A percentile compares a stretch with the other conserved stretches of the same genome.
phyloP scores from a whole-genome alignment of 2,888 invertebrate genomes.

The Nemurella pictetii region DNA sequence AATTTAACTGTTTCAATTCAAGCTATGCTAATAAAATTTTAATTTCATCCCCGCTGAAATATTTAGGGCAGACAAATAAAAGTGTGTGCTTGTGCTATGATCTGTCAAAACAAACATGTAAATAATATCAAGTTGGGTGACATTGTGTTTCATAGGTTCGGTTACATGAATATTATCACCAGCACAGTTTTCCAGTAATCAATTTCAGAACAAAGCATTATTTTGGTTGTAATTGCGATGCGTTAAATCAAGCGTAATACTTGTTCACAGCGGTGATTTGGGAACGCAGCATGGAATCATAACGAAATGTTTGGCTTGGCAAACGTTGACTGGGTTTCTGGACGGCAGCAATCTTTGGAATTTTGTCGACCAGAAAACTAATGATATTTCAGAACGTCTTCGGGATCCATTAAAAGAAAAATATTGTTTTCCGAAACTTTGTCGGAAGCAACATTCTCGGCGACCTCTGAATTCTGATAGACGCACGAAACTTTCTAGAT shows the following conservation, averaged over 20 bases:
- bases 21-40: too few relatives aligned
- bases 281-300: not conserved
- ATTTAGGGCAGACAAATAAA: too few relatives aligned
- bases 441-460: constrained; percentile 3
- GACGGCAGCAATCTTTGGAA: not conserved
- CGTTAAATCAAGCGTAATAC: not conserved
- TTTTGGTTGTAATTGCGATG: too few relatives aligned
- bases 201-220: too few relatives aligned
- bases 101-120: too few relatives aligned
- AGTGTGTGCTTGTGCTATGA: too few relatives aligned
- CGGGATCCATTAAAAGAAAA: constrained; percentile 14
- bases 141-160: too few relatives aligned
- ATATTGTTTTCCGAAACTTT: constrained; percentile 21
- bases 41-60: too few relatives aligned
- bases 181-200: too few relatives aligned
- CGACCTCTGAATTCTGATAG: constrained; percentile 10
- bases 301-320: not conserved
- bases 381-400: constrained; percentile 28
- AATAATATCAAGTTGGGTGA: too few relatives aligned
- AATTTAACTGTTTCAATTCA: too few relatives aligned
- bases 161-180: too few relatives aligned
- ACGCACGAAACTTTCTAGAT: constrained; percentile 18
- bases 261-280: not conserved
- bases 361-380: constrained; percentile 7
- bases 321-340: not conserved